Percentiles rank a stretch among this genome's conserved stretches.
phyloP scores from a whole-genome alignment of 2,797 vertebrate species.

The Argentina silus region DNA sequence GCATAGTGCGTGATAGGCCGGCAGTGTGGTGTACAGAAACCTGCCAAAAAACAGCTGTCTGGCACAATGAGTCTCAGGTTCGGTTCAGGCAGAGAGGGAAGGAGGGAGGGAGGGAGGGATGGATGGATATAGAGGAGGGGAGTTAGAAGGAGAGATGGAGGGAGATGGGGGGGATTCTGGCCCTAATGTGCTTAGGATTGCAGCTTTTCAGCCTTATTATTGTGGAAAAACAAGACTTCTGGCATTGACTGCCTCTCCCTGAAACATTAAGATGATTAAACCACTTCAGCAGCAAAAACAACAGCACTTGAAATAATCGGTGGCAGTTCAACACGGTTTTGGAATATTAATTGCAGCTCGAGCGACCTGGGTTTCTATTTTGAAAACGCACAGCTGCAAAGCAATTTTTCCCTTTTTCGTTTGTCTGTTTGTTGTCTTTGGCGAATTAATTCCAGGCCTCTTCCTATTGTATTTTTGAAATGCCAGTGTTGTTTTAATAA shows the following conservation, averaged over 20 bases:
- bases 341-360: slow-evolving; percentile 67
- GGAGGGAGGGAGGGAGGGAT: background rate
- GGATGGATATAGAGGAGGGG: background rate
- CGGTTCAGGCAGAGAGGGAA: slow-evolving; percentile 38
- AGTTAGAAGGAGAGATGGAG: slow-evolving; percentile 22
- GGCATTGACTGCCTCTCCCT: slow-evolving; percentile 44
- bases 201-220: slow-evolving; percentile 54
- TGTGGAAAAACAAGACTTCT: slow-evolving; percentile 42
- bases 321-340: slow-evolving; percentile 51
- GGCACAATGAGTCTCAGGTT: slow-evolving; percentile 56
- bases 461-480: slow-evolving; percentile 16
- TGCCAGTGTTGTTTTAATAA: slow-evolving; percentile 35
- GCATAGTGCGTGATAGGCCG: slow-evolving; percentile 47
- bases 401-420: background rate
- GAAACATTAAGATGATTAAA: slow-evolving; percentile 69
- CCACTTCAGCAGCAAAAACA: slow-evolving; percentile 61
- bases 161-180: slow-evolving; percentile 57
- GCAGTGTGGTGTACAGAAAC: slow-evolving; percentile 2
- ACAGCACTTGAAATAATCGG: slow-evolving; percentile 67
- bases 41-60: slow-evolving; percentile 69
- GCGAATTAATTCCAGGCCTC: slow-evolving; percentile 51
- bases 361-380: slow-evolving; percentile 48
- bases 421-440: slow-evolving; percentile 47
- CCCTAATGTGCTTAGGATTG: slow-evolving; percentile 57
- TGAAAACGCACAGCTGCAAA: slow-evolving; percentile 54